phyloP scores from a whole-genome alignment of 2,888 invertebrate genomes.

The Eurois occulta region DNA sequence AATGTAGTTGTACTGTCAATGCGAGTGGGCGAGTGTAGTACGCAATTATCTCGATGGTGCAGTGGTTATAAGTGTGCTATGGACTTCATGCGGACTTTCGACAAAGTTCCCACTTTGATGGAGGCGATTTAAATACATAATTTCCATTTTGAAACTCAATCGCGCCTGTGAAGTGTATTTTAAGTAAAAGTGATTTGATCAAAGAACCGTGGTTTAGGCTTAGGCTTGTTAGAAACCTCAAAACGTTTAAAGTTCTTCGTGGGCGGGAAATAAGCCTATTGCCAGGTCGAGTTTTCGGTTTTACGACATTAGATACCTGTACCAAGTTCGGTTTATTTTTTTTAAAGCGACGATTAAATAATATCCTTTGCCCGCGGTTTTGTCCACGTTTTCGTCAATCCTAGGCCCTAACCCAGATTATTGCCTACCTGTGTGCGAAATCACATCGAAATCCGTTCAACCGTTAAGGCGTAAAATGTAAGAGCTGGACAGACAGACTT shows the following conservation, averaged over 20 bases:
- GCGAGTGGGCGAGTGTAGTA: neutral
- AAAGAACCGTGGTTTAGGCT: slow-evolving; percentile 47
- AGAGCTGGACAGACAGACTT: neutral
- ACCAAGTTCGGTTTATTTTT: neutral
- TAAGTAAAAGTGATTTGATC: slow-evolving; percentile 62
- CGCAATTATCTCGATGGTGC: neutral
- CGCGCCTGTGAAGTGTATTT: slow-evolving; percentile 48
- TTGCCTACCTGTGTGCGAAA: neutral
- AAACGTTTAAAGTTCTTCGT: slow-evolving; percentile 25
- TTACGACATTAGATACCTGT: neutral
- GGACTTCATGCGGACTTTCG: slow-evolving; percentile 31
- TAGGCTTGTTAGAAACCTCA: slow-evolving; percentile 27
- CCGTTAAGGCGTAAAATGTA: neutral
- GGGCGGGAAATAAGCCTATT: slow-evolving; percentile 13
- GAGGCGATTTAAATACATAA: slow-evolving; percentile 60
- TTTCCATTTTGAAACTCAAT: slow-evolving; percentile 53
- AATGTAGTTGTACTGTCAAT: neutral
- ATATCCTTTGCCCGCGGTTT: neutral
- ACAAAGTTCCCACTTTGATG: slow-evolving; percentile 51
- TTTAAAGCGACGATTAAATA: neutral
- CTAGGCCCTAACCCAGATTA: too few relatives aligned
- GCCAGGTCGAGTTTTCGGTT: neutral
- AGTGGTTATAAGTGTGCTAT: neutral
- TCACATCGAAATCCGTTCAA: neutral
- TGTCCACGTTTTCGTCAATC: neutral